A percentile compares a stretch with the other conserved stretches of the same genome.
These are phyloP conservation scores for Melipona quadrifasciata DNA, from an alignment of 1,140 invertebrate species.

Conservation along the genomic window DNA sequence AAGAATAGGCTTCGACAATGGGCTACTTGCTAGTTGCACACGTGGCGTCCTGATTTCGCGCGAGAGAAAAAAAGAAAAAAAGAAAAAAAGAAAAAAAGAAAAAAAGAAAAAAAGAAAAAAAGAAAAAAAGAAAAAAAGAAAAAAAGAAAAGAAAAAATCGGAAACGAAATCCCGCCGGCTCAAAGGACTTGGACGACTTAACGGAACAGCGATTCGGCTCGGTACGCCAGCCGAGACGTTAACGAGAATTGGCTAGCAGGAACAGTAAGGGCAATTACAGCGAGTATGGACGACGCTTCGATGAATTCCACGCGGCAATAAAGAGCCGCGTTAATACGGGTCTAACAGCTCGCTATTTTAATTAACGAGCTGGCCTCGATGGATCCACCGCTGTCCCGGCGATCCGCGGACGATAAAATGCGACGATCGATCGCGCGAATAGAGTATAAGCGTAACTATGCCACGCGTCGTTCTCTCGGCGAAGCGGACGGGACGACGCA, in stretches of 20 bases:
- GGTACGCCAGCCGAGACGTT: conserved; percentile 26
- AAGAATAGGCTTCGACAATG: background rate
- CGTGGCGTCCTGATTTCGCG: conserved; percentile 30
- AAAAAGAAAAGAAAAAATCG: background rate
- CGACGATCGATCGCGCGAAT: conserved; percentile 5
- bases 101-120: too few relatives aligned
- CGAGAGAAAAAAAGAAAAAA: too few relatives aligned
- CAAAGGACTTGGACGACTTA: conserved; percentile 55
- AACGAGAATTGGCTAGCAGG: conserved; percentile 62
- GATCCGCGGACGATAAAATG: background rate
- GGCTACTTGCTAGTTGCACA: background rate
- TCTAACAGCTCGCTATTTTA: conserved; percentile 79
- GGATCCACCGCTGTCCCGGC: conserved; percentile 22
- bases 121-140: background rate
- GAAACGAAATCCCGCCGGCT: conserved; percentile 51
- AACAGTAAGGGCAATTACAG: conserved; percentile 71
- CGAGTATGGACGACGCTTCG: conserved; percentile 66
- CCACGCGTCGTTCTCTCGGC: background rate
- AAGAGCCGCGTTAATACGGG: conserved; percentile 75
- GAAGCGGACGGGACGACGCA: background rate
- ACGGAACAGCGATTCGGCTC: conserved; percentile 54
- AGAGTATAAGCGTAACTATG: background rate
- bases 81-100: background rate
- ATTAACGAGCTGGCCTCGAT: conserved; percentile 72
- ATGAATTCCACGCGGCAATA: conserved; percentile 77